Conservation (phyloP, 2,797 vertebrate species). For the Danio aesculapii region DNA sequence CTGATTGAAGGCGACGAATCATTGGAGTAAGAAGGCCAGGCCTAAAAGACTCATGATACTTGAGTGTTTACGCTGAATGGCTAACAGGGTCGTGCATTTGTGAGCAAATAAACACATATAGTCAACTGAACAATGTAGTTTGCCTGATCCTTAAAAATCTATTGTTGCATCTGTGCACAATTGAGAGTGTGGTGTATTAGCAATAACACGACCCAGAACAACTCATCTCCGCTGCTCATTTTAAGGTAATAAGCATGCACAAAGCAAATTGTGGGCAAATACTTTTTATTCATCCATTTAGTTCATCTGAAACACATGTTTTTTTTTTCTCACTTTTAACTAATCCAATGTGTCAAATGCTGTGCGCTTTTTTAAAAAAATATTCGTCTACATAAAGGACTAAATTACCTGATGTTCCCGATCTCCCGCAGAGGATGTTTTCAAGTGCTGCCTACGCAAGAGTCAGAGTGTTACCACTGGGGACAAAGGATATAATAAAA, state of each 20-base stretch:
- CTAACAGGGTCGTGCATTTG: not conserved
- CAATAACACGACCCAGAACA: conserved; percentile 25
- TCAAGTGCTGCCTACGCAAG: conserved; percentile 34
- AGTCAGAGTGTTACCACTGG: conserved; percentile 16
- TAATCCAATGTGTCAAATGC: conserved; percentile 8
- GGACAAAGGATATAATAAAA: conserved; percentile 20
- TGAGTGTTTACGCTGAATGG: conserved; percentile 5
- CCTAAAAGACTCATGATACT: conserved; percentile 4
- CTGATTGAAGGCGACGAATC: conserved; percentile 47
- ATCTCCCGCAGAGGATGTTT: conserved; percentile 44
- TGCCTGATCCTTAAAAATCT: not conserved
- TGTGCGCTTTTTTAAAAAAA: conserved; percentile 20
- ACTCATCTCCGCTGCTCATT: conserved; percentile 28
- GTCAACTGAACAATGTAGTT: not conserved
- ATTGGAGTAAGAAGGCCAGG: conserved; percentile 17
- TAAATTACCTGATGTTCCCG: conserved; percentile 50
- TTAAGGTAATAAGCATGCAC: not conserved
- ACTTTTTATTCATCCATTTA: conserved; percentile 37
- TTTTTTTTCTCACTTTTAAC: conserved; percentile 37
- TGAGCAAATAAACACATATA: not conserved
- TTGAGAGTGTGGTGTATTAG: not conserved
- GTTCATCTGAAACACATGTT: conserved; percentile 46
- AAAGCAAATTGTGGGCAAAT: conserved; percentile 14
- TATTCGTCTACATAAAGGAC: conserved; percentile 45
- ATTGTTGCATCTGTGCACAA: not conserved